Evolutionary conservation across 2,888 invertebrate genomes (phyloP), one percentile per base, ranked within the genome.

Genomic region (Epirrita christyi): DNA sequence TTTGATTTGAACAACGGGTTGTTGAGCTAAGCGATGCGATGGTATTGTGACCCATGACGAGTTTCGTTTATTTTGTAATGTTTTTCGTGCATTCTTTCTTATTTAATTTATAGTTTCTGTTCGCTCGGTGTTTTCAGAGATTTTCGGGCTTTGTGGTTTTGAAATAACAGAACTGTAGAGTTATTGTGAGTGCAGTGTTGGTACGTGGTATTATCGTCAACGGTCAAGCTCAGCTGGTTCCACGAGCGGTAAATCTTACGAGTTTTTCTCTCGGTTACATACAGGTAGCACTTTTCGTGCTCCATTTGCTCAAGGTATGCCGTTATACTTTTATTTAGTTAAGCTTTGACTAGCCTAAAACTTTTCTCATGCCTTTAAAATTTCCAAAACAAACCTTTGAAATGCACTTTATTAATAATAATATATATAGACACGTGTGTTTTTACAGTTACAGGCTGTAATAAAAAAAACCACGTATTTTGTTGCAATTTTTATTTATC

Each of bases 201-300:
- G 76, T 75, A 76, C 67, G 76, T 80, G 84, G 29, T 87, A 86
- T 81, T 87, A 90, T 83, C 84, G 80, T 83, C 85, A 78, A 79
- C 76, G 76, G 87, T 90, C 88, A 87, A 88, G 88, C 88, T 88
- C 92, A 91, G 90, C 90, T 92, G 90, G 85, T 82, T 80, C 77
- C 78, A 81, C 80, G 86, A 90, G 89, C 88, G 90, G 91, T 91
- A 91, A 88, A 83, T 86, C 81, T 86, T 78, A 77, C 82, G 77
- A 83, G 84, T 87, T 86, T 86, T 89, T 86, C 79, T 80, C 71
- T 83, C 76, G 75, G 72, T 79, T 79, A 81, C 81, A 78, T 79
- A 81, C 81, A 79, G 81, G 78, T 77, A 83, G 81, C 83, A 85
- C 78, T 81, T 82, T 86, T 83, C 84, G 85, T 90, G 89, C 88